Percentiles rank a stretch among this genome's conserved stretches.
phyloP scores from a whole-genome alignment of 2,888 invertebrate species.

The Ectropis crepuscularia region DNA sequence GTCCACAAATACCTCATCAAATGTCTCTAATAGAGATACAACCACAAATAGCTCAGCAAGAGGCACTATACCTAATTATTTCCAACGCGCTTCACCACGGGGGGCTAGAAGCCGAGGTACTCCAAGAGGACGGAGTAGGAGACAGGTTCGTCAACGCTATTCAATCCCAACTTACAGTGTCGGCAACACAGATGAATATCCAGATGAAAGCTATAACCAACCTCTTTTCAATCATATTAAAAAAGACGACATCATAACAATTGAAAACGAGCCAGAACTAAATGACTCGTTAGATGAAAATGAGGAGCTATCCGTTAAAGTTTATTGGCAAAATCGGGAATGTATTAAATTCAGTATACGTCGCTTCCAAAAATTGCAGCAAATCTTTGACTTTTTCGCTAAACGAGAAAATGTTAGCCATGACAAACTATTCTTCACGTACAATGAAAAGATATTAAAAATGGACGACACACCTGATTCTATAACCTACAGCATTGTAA shows the following conservation, averaged over 20 bases:
- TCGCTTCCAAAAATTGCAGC: constrained; percentile 67
- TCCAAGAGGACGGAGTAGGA: no score
- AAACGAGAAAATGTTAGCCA: constrained; percentile 60
- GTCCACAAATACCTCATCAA: no score
- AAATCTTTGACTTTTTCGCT: constrained; percentile 70
- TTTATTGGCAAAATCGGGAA: constrained; percentile 75
- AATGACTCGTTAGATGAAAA: constrained; percentile 53
- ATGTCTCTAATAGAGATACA: no score
- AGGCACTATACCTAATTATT: no score
- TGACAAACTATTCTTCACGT: constrained; percentile 69
- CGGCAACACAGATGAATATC: constrained; percentile 71
- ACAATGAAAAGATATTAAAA: constrained; percentile 67
- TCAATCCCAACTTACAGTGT: constrained; percentile 56
- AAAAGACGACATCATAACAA: constrained; percentile 42
- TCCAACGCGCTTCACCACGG: no score
- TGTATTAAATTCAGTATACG: constrained; percentile 69
- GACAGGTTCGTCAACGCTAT: not conserved
- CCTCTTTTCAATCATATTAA: constrained; percentile 51
- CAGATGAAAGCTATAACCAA: constrained; percentile 58
- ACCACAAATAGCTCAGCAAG: no score
- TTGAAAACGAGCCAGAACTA: constrained; percentile 52
- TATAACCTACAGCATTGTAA: constrained; percentile 69
- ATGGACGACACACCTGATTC: constrained; percentile 72
- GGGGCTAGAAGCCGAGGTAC: no score
- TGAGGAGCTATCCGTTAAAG: constrained; percentile 76